These are phyloP conservation scores for Hemithea aestivaria DNA, from an alignment of 2,888 invertebrate species.

Conservation along the genomic window DNA sequence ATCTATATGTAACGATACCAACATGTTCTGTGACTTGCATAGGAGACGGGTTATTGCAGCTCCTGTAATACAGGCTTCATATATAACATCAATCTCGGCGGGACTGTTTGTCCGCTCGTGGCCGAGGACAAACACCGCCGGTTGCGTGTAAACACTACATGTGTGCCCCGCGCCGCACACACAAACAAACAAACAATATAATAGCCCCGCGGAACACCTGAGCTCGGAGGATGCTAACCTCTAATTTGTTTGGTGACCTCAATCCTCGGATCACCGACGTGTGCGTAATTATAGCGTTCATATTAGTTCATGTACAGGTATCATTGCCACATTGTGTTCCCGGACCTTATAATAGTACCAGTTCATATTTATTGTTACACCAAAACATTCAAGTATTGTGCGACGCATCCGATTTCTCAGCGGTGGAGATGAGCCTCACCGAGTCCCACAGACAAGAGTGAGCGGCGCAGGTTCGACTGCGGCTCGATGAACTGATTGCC, in stretches of 20 bases:
- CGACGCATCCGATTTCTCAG: too few species aligned
- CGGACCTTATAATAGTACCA: too few species aligned
- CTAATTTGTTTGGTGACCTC: slow-evolving; percentile 26
- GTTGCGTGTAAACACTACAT: neutral
- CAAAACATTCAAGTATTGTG: too few species aligned
- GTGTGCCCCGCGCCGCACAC: slow-evolving; percentile 9
- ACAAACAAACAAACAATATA: slow-evolving; percentile 23
- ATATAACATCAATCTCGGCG: slow-evolving; percentile 18
- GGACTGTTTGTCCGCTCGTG: slow-evolving; percentile 12
- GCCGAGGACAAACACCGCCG: slow-evolving; percentile 13
- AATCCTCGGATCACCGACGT: slow-evolving; percentile 19
- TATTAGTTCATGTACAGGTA: slow-evolving; percentile 13
- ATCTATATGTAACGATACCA: too few species aligned
- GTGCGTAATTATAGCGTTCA: slow-evolving; percentile 17
- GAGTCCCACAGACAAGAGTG: too few species aligned
- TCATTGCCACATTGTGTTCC: too few species aligned
- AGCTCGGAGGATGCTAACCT: slow-evolving; percentile 9
- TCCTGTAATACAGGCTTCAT: slow-evolving; percentile 1
- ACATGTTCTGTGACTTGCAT: too few species aligned
- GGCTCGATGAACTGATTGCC: too few species aligned
- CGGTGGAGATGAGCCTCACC: too few species aligned
- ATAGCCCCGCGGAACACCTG: slow-evolving; percentile 22
- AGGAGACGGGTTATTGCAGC: too few species aligned
- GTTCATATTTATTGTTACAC: too few species aligned
- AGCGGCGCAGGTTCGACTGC: too few species aligned